phyloP scores from a whole-genome alignment of 2,113 vertebrate genomes.

The Lamprotornis superbus region DNA sequence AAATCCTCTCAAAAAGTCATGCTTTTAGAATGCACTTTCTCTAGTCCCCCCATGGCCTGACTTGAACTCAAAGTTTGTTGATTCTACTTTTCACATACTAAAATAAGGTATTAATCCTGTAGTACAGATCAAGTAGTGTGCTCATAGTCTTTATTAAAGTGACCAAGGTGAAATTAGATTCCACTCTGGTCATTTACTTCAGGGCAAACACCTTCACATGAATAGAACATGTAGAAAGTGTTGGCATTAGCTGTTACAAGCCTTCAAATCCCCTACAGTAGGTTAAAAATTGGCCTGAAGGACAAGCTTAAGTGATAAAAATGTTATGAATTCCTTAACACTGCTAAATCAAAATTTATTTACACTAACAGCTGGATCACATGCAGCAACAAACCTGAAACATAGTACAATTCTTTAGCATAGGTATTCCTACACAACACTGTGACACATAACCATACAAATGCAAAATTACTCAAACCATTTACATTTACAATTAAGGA shows the following conservation, averaged over 20 bases:
- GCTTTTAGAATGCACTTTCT: neutral
- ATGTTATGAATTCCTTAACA: neutral
- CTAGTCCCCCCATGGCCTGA: neutral
- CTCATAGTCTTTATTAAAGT: neutral
- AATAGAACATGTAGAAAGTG: neutral
- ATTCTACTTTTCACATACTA: neutral
- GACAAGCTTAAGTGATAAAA: neutral
- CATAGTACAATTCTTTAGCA: neutral
- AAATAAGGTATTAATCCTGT: neutral
- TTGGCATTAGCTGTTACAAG: neutral
- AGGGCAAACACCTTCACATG: neutral
- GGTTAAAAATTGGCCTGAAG: neutral
- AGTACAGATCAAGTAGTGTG: neutral
- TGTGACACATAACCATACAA: neutral
- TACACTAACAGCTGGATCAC: neutral
- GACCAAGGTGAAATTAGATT: neutral
- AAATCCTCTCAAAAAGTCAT: conserved; percentile 50
- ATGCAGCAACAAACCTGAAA: neutral
- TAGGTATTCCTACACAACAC: neutral
- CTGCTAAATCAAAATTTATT: neutral
- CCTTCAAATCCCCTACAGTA: neutral
- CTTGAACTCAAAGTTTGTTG: neutral
- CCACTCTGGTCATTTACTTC: neutral
- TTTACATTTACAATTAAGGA: neutral
- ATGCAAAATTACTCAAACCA: neutral